Percentiles rank a stretch among this genome's conserved stretches.
phyloP scores from a whole-genome alignment of 2,113 vertebrate genomes.

The Mustela lutreola region DNA sequence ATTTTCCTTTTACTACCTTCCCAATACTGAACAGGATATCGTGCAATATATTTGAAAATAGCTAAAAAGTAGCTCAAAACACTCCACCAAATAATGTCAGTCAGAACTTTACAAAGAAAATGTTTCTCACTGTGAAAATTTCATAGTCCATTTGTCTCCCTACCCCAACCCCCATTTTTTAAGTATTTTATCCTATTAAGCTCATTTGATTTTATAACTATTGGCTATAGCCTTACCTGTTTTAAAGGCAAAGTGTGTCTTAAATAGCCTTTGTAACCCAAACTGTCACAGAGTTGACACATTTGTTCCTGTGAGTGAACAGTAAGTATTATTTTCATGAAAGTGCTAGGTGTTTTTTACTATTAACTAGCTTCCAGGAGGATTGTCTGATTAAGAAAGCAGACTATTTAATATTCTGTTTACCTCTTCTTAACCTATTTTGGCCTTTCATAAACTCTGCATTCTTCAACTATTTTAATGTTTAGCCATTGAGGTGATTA shows the following conservation, averaged over 20 bases:
- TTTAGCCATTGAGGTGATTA: not conserved
- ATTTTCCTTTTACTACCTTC: conserved; percentile 29
- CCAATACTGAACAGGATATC: not conserved
- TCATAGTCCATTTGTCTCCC: not conserved
- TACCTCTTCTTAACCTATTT: conserved; percentile 37
- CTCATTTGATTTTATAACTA: conserved; percentile 54
- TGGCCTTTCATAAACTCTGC: not conserved
- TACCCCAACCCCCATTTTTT: not conserved
- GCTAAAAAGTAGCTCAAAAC: not conserved
- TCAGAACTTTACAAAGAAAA: conserved; percentile 32
- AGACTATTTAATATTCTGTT: not conserved
- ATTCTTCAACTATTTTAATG: conserved; percentile 38
- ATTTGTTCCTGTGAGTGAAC: conserved; percentile 42
- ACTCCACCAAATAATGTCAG: not conserved
- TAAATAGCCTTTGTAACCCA: conserved; percentile 46
- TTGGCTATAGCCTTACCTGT: not conserved
- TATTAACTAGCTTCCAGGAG: not conserved
- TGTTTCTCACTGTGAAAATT: not conserved
- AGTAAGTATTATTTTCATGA: conserved; percentile 55
- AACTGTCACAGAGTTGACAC: conserved; percentile 16
- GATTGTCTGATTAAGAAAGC: conserved; percentile 6
- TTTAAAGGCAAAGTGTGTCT: conserved; percentile 27
- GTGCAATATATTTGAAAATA: not conserved
- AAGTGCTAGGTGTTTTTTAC: conserved; percentile 28
- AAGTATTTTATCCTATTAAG: conserved; percentile 30